Base-by-base conservation (phyloP, 2,113 vertebrate genomes). In the Mastomys coucha region DNA sequence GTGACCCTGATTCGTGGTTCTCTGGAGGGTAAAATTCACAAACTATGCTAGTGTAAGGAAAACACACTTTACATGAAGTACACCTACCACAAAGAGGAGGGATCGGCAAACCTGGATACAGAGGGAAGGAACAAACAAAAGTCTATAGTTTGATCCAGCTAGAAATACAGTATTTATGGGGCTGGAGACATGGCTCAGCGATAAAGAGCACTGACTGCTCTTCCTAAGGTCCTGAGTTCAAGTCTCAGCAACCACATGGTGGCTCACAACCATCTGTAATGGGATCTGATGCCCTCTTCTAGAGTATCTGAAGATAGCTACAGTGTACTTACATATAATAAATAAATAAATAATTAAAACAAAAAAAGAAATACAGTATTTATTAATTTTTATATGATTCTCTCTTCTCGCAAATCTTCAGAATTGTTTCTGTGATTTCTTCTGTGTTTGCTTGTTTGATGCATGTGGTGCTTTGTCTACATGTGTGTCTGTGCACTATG, bases 91-190 rank as follows among this genome's bases (percentile, higher is more conserved):
- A 88, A 53, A 78, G 33, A 12, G 82, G 39, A 89, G 26, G 80
- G 75, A 81, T 14, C 24, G 89, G 42, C 1, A 93, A 72, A 72
- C 33, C 9, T 73, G 31, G 33, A 49, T 76, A 49, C 0, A 65
- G 28, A 16, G 45, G 5, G 8, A 72, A 49, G 28, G 93, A 69
- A 91, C 22, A 49, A 84, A 91, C 7, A 65, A 69, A 84, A 67
- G 10, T 36, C 45, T 70, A 88, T 13, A 70, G 22, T 72, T 33
- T 69, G 63, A 88, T 4, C 0, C 51, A 49, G 8, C 26, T 93
- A 69, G 56, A 96, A 94, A 91, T 86, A 56, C 1, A 96, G 72
- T 53, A 53, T 53, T 53, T n/a, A n/a, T n/a, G n/a, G n/a, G n/a
- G n/a, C n/a, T n/a, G n/a, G n/a, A n/a, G n/a, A n/a, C n/a, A n/a